These are phyloP conservation scores for Phrynocephalus versicolor DNA, from an alignment of 2,113 vertebrate species.

Conservation along the genomic window DNA sequence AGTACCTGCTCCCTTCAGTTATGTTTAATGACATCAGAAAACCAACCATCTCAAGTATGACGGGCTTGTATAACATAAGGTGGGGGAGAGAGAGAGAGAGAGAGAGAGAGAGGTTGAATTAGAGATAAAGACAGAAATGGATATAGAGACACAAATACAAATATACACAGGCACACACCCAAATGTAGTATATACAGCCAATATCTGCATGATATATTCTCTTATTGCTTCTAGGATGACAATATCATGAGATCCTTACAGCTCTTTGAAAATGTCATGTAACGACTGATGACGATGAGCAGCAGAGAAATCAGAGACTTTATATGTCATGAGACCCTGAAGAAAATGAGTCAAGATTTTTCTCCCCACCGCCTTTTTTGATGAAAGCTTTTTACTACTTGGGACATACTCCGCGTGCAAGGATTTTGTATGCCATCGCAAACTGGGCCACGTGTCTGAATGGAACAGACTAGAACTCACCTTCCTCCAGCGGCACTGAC, in stretches of 20 bases:
- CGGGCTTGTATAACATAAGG: not conserved
- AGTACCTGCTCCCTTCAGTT: not conserved
- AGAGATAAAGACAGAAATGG: no score
- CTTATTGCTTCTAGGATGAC: slow-evolving; percentile 83
- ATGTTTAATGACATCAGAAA: not conserved
- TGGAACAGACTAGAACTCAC: slow-evolving; percentile 52
- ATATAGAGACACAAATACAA: no score
- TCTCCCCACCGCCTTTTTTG: slow-evolving; percentile 61
- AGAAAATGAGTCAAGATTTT: slow-evolving; percentile 49
- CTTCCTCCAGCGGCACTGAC: slow-evolving; percentile 48
- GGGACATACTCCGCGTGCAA: slow-evolving; percentile 60
- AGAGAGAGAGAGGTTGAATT: no score
- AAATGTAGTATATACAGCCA: not conserved
- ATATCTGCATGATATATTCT: slow-evolving; percentile 31
- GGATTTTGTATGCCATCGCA: slow-evolving; percentile 66
- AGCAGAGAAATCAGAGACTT: slow-evolving; percentile 59
- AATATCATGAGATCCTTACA: slow-evolving; percentile 97
- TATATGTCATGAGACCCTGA: slow-evolving; percentile 50
- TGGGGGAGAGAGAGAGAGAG: no score
- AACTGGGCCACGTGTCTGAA: slow-evolving; percentile 58
- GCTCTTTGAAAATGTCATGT: slow-evolving; percentile 98
- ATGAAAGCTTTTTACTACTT: slow-evolving; percentile 67
- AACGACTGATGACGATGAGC: slow-evolving; percentile 34
- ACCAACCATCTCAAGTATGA: not conserved
- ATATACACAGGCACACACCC: no score